These are phyloP conservation scores for Sebastiscus tertius DNA, from an alignment of 2,797 vertebrate genomes.

Conservation along the genomic window DNA sequence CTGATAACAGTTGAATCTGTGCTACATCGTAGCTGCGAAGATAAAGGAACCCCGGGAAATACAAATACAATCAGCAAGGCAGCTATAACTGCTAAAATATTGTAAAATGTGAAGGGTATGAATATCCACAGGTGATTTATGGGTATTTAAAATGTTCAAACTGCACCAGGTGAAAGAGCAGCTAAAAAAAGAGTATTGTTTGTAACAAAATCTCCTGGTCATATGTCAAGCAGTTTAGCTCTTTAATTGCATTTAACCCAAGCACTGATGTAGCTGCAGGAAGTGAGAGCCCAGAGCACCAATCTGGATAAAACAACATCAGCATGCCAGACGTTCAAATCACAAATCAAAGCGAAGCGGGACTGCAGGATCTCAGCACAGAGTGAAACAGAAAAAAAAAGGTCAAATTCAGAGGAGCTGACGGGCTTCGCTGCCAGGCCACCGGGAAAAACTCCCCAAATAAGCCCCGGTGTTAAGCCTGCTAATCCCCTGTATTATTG, in stretches of 20 bases:
- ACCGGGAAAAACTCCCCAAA: slow-evolving; percentile 70
- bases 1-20: too few relatives aligned
- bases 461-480: slow-evolving; percentile 76
- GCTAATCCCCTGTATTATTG: slow-evolving; percentile 79
- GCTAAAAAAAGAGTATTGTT: neutral
- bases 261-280: slow-evolving; percentile 21
- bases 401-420: slow-evolving; percentile 72
- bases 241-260: slow-evolving; percentile 40
- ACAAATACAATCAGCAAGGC: neutral
- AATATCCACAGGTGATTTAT: neutral
- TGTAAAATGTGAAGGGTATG: neutral
- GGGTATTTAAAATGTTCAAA: neutral
- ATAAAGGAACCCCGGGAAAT: neutral
- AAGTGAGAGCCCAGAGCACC: slow-evolving; percentile 33
- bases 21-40: neutral
- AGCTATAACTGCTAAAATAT: neutral
- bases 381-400: slow-evolving; percentile 54
- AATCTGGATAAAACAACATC: slow-evolving; percentile 45
- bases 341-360: slow-evolving; percentile 67
- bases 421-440: slow-evolving; percentile 55
- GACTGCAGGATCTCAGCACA: slow-evolving; percentile 48
- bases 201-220: slow-evolving; percentile 9
- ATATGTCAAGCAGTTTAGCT: slow-evolving; percentile 17
- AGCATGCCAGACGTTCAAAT: slow-evolving; percentile 33
- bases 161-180: neutral